A percentile compares a stretch with the other conserved stretches of the same genome.
Evolutionary conservation across 2,113 vertebrate species (phyloP).

Genomic region (Nymphicus hollandicus): DNA sequence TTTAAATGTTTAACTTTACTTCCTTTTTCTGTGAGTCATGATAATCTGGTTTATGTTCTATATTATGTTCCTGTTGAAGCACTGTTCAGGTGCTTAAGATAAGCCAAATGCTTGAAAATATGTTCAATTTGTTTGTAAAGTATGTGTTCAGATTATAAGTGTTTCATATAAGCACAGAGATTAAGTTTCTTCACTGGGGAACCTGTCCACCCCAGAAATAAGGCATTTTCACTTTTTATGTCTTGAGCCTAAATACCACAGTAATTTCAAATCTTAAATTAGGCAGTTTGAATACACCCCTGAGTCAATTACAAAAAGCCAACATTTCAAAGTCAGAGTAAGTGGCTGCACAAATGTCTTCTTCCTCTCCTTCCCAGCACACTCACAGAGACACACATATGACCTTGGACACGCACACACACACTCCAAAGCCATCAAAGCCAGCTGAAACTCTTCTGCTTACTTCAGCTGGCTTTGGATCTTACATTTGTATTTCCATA

Average conservation of each 20-base stretch:
- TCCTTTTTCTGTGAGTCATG: constrained; percentile 18
- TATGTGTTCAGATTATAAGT: neutral
- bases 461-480: neutral
- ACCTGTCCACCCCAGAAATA: neutral
- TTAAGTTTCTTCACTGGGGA: neutral
- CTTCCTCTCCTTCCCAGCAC: neutral
- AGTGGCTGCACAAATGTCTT: neutral
- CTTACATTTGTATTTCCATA: neutral
- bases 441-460: constrained; percentile 7
- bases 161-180: neutral
- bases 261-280: neutral
- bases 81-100: neutral
- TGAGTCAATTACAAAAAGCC: neutral
- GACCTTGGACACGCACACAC: neutral
- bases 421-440: neutral
- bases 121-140: neutral
- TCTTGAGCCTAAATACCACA: neutral
- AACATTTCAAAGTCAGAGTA: neutral
- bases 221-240: neutral
- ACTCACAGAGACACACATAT: neutral
- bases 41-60: constrained; percentile 5
- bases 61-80: neutral
- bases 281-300: neutral
- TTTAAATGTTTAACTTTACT: constrained; percentile 33
- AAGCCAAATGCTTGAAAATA: neutral